Percentiles rank a stretch among this genome's conserved stretches.
Conservation (phyloP, 1,140 invertebrate species). For the Subanguina moxae region DNA sequence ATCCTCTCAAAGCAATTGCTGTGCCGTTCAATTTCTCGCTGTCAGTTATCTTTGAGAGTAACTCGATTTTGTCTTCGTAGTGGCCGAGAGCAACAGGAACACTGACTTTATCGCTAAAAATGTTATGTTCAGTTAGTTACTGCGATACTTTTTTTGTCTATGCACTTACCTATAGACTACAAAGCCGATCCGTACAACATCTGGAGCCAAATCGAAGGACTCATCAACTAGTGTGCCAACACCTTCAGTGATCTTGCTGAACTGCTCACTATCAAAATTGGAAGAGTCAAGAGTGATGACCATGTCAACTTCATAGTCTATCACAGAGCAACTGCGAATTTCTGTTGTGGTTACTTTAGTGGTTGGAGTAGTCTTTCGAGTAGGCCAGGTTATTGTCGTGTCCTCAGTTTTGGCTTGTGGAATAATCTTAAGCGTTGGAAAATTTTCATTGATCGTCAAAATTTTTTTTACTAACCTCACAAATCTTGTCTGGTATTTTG, state of each 20-base stretch:
- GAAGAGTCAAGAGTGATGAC: slow-evolving; percentile 55
- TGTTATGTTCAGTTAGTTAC: neutral
- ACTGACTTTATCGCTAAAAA: slow-evolving; percentile 52
- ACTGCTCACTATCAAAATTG: slow-evolving; percentile 51
- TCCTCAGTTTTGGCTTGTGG: slow-evolving; percentile 18
- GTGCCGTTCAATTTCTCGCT: slow-evolving; percentile 27
- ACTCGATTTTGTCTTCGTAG: slow-evolving; percentile 58
- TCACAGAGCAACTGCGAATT: slow-evolving; percentile 18
- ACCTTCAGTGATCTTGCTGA: slow-evolving; percentile 49
- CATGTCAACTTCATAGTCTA: slow-evolving; percentile 51
- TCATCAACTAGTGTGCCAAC: slow-evolving; percentile 54
- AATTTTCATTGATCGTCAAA: neutral
- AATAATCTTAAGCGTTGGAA: slow-evolving; percentile 15
- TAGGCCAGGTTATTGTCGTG: slow-evolving; percentile 34
- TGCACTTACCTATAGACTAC: slow-evolving; percentile 51
- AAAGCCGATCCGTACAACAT: slow-evolving; percentile 56
- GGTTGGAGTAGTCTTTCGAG: slow-evolving; percentile 18
- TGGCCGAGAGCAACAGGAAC: slow-evolving; percentile 58
- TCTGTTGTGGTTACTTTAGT: slow-evolving; percentile 12
- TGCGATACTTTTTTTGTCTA: too few relatives aligned
- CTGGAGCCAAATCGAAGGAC: slow-evolving; percentile 56
- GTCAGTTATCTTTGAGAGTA: slow-evolving; percentile 48
- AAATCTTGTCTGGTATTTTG: slow-evolving; percentile 52
- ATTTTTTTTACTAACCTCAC: slow-evolving; percentile 35
- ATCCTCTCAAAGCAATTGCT: slow-evolving; percentile 52